Evolutionary conservation across 2,113 vertebrate species (phyloP).

Genomic region (Porphyrio hochstetteri): DNA sequence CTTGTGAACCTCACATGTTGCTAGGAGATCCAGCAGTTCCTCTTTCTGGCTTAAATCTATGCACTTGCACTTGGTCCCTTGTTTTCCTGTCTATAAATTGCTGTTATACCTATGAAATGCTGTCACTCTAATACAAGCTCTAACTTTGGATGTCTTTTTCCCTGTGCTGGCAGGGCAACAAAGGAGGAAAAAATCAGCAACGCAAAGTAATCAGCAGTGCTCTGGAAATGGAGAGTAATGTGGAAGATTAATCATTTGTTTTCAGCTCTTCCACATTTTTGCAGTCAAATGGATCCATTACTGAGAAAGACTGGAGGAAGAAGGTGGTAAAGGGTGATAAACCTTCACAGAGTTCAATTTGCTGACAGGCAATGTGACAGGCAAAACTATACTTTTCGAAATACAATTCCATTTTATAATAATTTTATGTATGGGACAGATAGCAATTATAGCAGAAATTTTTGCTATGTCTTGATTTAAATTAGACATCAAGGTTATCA

Average conservation of each 20-base stretch:
- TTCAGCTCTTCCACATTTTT: neutral
- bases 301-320: neutral
- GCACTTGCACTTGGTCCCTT: neutral
- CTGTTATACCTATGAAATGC: neutral
- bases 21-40: neutral
- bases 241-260: neutral
- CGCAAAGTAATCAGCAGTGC: neutral
- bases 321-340: neutral
- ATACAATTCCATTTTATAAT: constrained; percentile 32
- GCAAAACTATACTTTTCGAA: neutral
- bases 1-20: neutral
- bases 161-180: neutral
- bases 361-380: neutral
- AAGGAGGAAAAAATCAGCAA: neutral
- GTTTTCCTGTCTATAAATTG: neutral
- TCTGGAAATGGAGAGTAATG: neutral
- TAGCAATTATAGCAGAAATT: constrained; percentile 44
- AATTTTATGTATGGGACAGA: constrained; percentile 55
- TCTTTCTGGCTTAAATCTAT: neutral
- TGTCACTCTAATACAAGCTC: neutral
- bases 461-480: constrained; percentile 63
- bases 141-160: neutral
- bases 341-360: neutral
- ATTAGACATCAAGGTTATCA: constrained; percentile 59
- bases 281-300: neutral